phyloP scores from a whole-genome alignment of 2,113 vertebrate genomes.

The Pomatorhinus ruficollis region DNA sequence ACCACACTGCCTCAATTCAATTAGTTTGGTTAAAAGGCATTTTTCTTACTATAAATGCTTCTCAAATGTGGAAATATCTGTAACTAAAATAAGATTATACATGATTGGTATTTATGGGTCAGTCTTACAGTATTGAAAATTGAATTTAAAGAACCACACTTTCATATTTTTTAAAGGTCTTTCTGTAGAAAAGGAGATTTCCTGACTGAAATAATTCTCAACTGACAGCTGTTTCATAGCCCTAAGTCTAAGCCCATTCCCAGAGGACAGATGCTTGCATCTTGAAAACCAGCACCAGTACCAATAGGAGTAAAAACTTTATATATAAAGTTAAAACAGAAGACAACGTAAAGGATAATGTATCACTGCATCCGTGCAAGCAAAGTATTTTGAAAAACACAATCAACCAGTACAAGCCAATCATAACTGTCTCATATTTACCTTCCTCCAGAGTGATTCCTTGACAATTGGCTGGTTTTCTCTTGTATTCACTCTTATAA shows the following conservation, averaged over 20 bases:
- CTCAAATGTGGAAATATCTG: conserved; percentile 15
- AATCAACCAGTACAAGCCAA: background rate
- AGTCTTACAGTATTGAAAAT: background rate
- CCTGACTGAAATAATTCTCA: background rate
- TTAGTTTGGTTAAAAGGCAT: conserved; percentile 32
- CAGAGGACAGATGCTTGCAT: background rate
- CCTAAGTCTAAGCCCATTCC: background rate
- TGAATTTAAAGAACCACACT: background rate
- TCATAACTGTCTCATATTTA: background rate
- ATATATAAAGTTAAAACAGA: background rate
- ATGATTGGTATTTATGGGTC: conserved; percentile 11
- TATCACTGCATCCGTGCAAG: background rate
- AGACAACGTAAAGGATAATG: background rate
- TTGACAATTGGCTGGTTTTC: background rate
- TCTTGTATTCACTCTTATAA: background rate
- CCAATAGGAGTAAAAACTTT: background rate
- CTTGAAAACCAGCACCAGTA: background rate
- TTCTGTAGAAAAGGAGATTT: background rate
- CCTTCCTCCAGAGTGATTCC: background rate
- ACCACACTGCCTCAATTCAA: background rate
- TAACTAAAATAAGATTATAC: conserved; percentile 27
- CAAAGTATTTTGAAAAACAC: background rate
- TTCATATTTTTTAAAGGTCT: background rate
- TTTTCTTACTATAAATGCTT: conserved; percentile 33
- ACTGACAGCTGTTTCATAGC: background rate